Percentiles rank a stretch among this genome's conserved stretches.
Conservation (phyloP, 2,888 invertebrate genomes). For the Diarsia rubi region DNA sequence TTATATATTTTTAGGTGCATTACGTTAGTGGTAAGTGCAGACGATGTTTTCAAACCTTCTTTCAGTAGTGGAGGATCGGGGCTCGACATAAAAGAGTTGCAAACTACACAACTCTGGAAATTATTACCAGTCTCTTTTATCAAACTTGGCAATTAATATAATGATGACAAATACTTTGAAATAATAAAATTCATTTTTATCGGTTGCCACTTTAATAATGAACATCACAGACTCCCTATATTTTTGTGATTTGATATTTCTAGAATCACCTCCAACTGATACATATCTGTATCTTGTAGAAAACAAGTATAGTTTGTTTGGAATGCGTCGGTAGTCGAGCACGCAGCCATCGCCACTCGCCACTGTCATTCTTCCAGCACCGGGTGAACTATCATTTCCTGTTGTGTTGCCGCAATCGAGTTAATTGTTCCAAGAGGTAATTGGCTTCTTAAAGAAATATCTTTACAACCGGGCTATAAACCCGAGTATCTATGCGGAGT, state of each 20-base stretch:
- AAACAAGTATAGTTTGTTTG: conserved; percentile 28
- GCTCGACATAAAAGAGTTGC: too few species aligned
- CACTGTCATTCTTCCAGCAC: conserved; percentile 53
- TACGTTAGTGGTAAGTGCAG: not conserved
- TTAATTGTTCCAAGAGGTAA: conserved; percentile 68
- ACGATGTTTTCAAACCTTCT: not conserved
- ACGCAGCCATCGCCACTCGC: conserved; percentile 36
- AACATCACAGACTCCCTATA: not conserved
- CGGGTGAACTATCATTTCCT: conserved; percentile 65
- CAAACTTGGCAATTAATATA: not conserved
- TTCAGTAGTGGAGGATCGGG: not conserved
- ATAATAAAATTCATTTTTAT: not conserved
- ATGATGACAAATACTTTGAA: not conserved
- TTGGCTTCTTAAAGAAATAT: conserved; percentile 65
- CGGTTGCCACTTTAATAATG: not conserved
- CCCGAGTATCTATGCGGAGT: conserved; percentile 29
- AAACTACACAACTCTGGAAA: not conserved
- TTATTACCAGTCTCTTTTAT: not conserved
- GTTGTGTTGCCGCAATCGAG: conserved; percentile 65
- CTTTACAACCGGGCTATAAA: conserved; percentile 56
- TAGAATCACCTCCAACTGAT: not conserved
- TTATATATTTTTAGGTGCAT: not conserved
- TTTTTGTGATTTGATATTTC: conserved; percentile 1
- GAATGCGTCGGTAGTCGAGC: conserved; percentile 42
- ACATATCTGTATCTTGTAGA: conserved; percentile 18